phyloP scores from a whole-genome alignment of 2,113 vertebrate species.

The Phylloscopus whistleri region DNA sequence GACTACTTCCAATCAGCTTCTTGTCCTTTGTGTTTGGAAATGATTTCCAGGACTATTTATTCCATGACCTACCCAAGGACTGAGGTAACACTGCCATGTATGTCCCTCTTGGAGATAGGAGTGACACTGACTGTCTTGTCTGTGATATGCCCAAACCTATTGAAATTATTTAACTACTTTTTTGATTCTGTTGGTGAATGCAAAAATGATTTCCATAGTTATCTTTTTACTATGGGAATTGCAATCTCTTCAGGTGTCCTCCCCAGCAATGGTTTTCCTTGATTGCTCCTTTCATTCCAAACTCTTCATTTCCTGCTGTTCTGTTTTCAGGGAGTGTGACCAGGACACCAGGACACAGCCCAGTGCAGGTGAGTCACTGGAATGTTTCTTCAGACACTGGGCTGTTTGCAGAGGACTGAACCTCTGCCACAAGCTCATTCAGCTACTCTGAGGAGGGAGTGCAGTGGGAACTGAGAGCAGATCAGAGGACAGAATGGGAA shows the following conservation, averaged over 20 bases:
- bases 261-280: neutral
- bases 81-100: neutral
- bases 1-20: neutral
- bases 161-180: neutral
- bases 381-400: neutral
- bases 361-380: neutral
- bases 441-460: neutral
- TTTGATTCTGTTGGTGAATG: neutral
- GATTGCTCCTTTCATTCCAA: neutral
- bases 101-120: neutral
- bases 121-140: neutral
- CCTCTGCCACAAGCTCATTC: neutral
- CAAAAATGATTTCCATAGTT: neutral
- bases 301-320: neutral
- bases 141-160: neutral
- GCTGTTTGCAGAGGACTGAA: neutral
- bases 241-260: neutral
- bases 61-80: neutral
- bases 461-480: fast-evolving
- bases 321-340: neutral
- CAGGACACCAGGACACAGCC: neutral
- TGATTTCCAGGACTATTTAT: neutral
- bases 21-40: neutral
- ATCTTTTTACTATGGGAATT: neutral
- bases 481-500: neutral